Evolutionary conservation across 1,140 invertebrate genomes (phyloP), one percentile per base, ranked within the genome.

Genomic region (Drosophila parvula): DNA sequence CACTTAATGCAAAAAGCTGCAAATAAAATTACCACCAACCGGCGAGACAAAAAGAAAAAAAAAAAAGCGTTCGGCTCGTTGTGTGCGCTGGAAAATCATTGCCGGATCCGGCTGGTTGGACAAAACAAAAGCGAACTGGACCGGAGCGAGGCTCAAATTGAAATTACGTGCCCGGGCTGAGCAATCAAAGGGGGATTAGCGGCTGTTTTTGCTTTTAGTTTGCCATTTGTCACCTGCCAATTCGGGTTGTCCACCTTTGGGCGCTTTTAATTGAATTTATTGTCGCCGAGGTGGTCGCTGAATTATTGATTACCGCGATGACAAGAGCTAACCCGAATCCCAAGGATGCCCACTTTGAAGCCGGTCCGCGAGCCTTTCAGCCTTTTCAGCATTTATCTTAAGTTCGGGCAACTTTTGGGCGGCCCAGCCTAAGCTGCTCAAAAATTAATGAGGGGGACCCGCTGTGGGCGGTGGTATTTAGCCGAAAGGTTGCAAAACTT

Each of bases 221-320:
- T 14, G 51, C 73, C 76, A 70, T 79, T 70, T 75, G 63, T 74
- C 75, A 78, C 74, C 59, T 70, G 74, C 63, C 74, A 51, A 68
- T 67, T 60, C 51, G 11, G 16, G 27, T 10, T 16, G 28, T 48
- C 50, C 55, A 79, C 76, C 81, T 83, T 67, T 48, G 64, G 76
- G 71, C 62, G 30, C n/a, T 79, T 83, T 84, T 83, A 83, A 84
- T 83, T 84, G 81, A 83, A 83, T 84, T 81, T 81, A 77, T 81
- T 62, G 78, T 56, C 62, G 55, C 11, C 43, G 64, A 59, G 61
- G 44, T 47, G 56, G 41, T 43, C 43, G 47, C 47, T 84, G 81
- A 83, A 83, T 83, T 83, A 84, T 83, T 73, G 71, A 83, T 83
- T 57, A 53, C 45, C 36, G 62, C 73, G 76, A 64, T 84, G 81